Evolutionary conservation across 2,888 invertebrate species (phyloP), one percentile per base, ranked within the genome.

Genomic region (Thyatira batis): DNA sequence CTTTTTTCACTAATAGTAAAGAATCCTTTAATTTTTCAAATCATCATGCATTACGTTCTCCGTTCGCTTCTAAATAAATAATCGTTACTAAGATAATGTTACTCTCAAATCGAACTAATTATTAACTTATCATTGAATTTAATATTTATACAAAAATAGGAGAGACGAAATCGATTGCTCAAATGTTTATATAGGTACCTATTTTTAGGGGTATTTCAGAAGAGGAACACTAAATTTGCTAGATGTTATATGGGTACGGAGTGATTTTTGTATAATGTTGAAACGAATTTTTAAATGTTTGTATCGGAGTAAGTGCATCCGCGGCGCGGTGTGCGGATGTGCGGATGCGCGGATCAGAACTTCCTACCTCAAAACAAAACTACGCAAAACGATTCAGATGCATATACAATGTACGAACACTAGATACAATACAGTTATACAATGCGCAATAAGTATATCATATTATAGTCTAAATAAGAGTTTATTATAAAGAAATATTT

Each of bases 101-200:
- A 76, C 68, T 84, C 85, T 84, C 83, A 81, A 82, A 80, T 84
- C 76, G 80, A 84, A 82, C 75, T 85, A 82, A 82, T n/a, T 80
- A 77, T 78, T 80, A 84, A 83, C 76, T 84, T 84, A 83, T 87
- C 82, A 85, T 84, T 84, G 88, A 87, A 87, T 85, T 87, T 84
- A 86, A 88, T 90, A 89, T 88, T 88, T 89, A 89, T 88, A 89
- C 86, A 88, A 83, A 81, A 87, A 85, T 88, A 83, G 87, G 84
- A 85, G 88, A 87, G 87, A 87, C 85, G 90, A 86, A 90, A 90
- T 88, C 81, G 88, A 89, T 92, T 92, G 91, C 91, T 92, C 91
- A 92, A 92, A 92, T 87, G 89, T 91, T 90, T 90, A 89, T 89
- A 91, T 89, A 85, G 72, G 78, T 84, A 86, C 85, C 85, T 88